Conservation (phyloP, 2,113 vertebrate species). For the Hippocampus barbouri region DNA sequence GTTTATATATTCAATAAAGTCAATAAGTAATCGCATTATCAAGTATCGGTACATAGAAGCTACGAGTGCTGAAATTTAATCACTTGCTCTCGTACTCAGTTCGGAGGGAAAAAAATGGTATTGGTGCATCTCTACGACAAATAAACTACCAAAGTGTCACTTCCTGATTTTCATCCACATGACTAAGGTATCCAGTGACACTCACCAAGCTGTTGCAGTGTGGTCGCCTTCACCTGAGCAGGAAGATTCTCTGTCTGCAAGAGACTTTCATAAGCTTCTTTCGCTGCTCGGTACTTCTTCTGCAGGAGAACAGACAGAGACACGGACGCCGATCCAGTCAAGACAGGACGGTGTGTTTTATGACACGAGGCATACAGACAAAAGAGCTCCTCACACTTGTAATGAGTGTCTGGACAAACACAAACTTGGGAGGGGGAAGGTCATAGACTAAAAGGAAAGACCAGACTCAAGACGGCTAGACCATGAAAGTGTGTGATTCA, state of each 20-base stretch:
- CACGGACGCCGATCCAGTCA: conserved; percentile 42
- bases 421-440: conserved; percentile 59
- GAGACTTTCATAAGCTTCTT: conserved; percentile 96
- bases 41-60: no score
- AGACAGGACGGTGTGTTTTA: conserved; percentile 66
- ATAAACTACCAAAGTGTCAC: not conserved
- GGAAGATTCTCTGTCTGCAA: conserved; percentile 93
- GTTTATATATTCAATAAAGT: no score
- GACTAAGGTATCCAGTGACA: conserved; percentile 25
- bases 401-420: conserved; percentile 48
- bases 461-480: conserved; percentile 63
- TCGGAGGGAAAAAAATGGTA: no score
- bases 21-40: no score
- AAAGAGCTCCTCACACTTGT: conserved; percentile 62
- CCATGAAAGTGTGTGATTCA: conserved; percentile 35
- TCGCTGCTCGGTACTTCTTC: conserved; percentile 96
- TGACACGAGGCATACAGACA: conserved; percentile 49
- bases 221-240: conserved; percentile 95
- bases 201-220: conserved; percentile 97
- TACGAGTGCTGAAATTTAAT: no score
- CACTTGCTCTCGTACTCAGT: no score
- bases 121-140: no score
- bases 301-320: conserved; percentile 54
- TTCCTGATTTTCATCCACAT: not conserved
- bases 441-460: conserved; percentile 41